Percentiles rank a stretch among this genome's conserved stretches.
Conservation (phyloP, 2,797 vertebrate species). For the Gambusia yucatana region DNA sequence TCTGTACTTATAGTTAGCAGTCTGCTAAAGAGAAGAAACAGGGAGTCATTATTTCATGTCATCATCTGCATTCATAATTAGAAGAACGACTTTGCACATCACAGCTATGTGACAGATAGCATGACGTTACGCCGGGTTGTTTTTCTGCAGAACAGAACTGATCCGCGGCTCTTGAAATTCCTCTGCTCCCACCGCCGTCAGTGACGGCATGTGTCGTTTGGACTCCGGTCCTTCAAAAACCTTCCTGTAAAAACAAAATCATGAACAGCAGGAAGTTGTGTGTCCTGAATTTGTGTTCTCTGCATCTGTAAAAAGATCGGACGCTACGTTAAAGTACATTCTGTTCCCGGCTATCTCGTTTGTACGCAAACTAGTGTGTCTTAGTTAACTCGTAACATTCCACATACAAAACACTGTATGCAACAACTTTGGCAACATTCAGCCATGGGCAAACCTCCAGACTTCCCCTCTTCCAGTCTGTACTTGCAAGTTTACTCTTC, state of each 20-base stretch:
- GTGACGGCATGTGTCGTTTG: constrained; percentile 69
- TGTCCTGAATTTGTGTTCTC: constrained; percentile 29
- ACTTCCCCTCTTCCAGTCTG: constrained; percentile 27
- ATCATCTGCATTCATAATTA: constrained; percentile 16
- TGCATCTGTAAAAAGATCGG: constrained; percentile 3
- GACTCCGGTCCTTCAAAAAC: constrained; percentile 66
- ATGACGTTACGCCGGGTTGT: constrained; percentile 6
- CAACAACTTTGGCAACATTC: constrained; percentile 44
- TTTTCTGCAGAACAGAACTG: constrained; percentile 60
- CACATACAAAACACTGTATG: constrained; percentile 16
- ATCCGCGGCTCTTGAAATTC: constrained; percentile 69
- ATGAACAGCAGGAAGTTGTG: constrained; percentile 43
- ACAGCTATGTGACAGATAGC: neutral
- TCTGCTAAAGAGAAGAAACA: constrained; percentile 33
- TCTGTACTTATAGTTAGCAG: constrained; percentile 20
- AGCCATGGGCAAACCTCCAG: constrained; percentile 53
- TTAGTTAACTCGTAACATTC: neutral
- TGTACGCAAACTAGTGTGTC: neutral
- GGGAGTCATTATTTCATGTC: constrained; percentile 47
- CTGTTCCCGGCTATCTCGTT: constrained; percentile 13
- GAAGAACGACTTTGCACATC: constrained; percentile 10
- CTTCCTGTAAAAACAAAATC: constrained; percentile 62
- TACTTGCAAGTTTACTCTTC: constrained; percentile 69
- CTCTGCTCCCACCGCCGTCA: constrained; percentile 66
- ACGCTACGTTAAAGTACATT: constrained; percentile 13